Conservation (phyloP, 1,140 invertebrate genomes). For the Sminthurides bifidus region DNA sequence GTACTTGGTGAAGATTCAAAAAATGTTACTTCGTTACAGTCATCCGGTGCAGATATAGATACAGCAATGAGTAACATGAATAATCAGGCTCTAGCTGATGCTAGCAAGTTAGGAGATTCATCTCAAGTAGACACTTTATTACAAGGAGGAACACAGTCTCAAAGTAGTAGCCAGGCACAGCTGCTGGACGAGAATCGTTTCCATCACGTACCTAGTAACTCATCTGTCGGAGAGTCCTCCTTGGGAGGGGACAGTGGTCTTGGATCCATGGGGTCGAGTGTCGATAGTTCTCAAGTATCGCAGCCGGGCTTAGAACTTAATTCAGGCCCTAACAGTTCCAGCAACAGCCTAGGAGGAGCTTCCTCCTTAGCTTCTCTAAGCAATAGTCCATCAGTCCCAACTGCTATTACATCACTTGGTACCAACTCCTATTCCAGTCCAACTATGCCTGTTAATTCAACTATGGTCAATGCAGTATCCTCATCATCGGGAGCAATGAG, state of each 20-base stretch:
- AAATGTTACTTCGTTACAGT: neutral
- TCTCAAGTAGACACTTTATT: conserved; percentile 8
- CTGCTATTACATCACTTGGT: conserved; percentile 8
- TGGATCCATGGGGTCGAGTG: conserved; percentile 13
- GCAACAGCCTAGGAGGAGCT: neutral
- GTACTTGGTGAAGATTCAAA: conserved; percentile 4
- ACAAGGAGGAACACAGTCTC: conserved; percentile 7
- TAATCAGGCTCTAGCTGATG: neutral
- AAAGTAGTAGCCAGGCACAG: conserved; percentile 4
- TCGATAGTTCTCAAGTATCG: conserved; percentile 18
- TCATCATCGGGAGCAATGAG: neutral
- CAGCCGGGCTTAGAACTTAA: conserved; percentile 10
- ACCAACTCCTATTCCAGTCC: conserved; percentile 4
- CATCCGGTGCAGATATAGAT: conserved; percentile 2
- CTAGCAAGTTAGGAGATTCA: conserved; percentile 5
- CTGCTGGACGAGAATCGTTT: conserved; percentile 11
- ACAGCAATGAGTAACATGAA: conserved; percentile 1
- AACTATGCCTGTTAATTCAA: conserved; percentile 1
- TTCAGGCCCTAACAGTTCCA: conserved; percentile 1
- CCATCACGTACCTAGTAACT: conserved; percentile 13
- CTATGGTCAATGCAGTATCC: neutral
- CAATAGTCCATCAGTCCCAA: conserved; percentile 12
- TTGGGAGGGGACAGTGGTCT: conserved; percentile 18
- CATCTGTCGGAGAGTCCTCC: conserved; percentile 8
- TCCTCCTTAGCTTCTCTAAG: conserved; percentile 15